phyloP scores from a whole-genome alignment of 2,113 vertebrate genomes.

The Bubo bubo region DNA sequence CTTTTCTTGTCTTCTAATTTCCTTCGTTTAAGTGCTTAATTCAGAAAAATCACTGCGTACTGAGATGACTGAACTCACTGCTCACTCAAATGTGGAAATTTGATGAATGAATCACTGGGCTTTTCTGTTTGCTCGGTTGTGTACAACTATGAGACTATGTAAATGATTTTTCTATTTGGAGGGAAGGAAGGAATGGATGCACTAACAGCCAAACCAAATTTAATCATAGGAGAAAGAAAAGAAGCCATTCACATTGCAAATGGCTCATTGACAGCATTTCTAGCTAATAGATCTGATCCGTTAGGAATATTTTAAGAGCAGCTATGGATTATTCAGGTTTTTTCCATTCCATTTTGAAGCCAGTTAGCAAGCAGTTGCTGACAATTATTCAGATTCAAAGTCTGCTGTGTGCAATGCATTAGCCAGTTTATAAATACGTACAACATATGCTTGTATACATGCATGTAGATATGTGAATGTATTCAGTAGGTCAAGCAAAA shows the following conservation, averaged over 20 bases:
- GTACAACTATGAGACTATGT: neutral
- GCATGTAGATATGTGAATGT: neutral
- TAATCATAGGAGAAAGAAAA: neutral
- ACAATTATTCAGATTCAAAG: neutral
- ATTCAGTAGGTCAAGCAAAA: neutral
- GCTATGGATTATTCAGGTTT: neutral
- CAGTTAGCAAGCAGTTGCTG: neutral
- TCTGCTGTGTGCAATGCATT: neutral
- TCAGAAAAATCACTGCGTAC: neutral
- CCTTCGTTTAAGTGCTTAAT: neutral
- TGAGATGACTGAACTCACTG: neutral
- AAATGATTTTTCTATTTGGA: conserved; percentile 1
- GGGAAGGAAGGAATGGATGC: neutral
- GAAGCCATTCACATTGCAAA: neutral
- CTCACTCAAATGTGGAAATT: neutral
- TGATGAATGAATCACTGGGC: neutral
- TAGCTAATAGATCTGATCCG: neutral
- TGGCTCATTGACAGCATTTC: neutral
- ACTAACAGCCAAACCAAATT: neutral
- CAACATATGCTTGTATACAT: neutral
- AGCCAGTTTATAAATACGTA: neutral
- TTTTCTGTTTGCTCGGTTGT: neutral
- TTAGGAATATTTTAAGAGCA: neutral
- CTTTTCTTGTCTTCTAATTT: neutral
- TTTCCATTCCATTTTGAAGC: neutral